Percentiles rank a stretch among this genome's conserved stretches.
Evolutionary conservation across 2,797 vertebrate genomes (phyloP).

Genomic region (Gallinago nigripennis): DNA sequence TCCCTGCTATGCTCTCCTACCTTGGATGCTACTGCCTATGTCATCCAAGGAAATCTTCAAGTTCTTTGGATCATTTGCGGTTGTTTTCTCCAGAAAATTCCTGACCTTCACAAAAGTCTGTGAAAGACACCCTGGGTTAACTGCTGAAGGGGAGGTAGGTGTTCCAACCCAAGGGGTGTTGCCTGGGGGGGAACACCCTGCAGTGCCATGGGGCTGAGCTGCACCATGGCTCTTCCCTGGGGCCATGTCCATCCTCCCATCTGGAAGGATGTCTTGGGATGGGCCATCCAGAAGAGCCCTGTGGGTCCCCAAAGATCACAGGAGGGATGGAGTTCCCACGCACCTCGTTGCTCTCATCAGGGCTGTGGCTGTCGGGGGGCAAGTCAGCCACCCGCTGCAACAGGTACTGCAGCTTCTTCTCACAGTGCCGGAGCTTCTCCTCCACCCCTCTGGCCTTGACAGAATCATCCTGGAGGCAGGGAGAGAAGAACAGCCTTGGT

Average conservation of each 20-base stretch:
- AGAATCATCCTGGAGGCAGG: not conserved
- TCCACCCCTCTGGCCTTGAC: rapidly evolving
- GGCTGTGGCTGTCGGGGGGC: not conserved
- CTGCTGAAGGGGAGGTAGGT: not conserved
- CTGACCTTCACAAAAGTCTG: constrained; percentile 1
- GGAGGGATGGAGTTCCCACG: rapidly evolving
- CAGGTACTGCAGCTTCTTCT: constrained; percentile 12
- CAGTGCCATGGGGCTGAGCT: not conserved
- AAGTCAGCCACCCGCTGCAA: not conserved
- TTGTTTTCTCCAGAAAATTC: not conserved
- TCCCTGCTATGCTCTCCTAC: not conserved
- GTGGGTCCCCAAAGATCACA: not conserved
- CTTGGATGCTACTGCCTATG: rapidly evolving
- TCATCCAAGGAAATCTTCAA: not conserved
- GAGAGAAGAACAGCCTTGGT: not conserved
- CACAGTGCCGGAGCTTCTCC: not conserved
- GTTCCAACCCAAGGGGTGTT: not conserved
- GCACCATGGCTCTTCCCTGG: not conserved
- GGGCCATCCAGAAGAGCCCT: rapidly evolving
- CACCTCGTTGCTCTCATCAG: not conserved
- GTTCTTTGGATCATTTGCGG: rapidly evolving
- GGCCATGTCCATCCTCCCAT: not conserved
- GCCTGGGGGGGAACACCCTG: rapidly evolving
- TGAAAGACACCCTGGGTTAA: not conserved
- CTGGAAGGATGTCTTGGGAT: not conserved